phyloP scores from a whole-genome alignment of 2,888 invertebrate genomes.

The Brassicogethes aeneus region DNA sequence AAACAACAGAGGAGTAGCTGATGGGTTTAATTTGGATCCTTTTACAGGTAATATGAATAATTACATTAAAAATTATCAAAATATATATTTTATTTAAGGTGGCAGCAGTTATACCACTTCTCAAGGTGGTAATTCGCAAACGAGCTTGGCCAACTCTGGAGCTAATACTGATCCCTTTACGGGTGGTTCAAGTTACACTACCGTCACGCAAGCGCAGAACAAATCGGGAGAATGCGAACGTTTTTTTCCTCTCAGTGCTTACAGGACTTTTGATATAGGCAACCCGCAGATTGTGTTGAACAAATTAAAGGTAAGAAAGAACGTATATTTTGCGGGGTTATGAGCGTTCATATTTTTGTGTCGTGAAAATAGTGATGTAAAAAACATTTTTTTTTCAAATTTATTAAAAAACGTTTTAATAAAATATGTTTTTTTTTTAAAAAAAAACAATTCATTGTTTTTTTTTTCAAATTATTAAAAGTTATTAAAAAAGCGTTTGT shows the following conservation, averaged over 20 bases:
- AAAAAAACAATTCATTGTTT: too few relatives aligned
- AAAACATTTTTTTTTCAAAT: too few relatives aligned
- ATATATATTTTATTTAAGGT: slow-evolving; percentile 20
- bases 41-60: slow-evolving; percentile 45
- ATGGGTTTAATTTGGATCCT: slow-evolving; percentile 45
- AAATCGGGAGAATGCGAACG: slow-evolving; percentile 38
- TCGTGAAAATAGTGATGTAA: too few relatives aligned
- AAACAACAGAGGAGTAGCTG: slow-evolving; percentile 18
- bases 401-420: too few relatives aligned
- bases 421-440: too few relatives aligned
- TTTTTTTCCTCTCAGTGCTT: slow-evolving; percentile 40
- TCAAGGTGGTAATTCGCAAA: slow-evolving; percentile 15
- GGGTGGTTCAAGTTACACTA: slow-evolving; percentile 32
- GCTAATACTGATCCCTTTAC: slow-evolving; percentile 58
- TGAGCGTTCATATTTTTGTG: too few relatives aligned
- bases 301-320: too few relatives aligned
- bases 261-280: slow-evolving; percentile 68
- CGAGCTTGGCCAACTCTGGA: slow-evolving; percentile 24
- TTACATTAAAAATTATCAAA: slow-evolving; percentile 1
- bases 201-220: slow-evolving; percentile 30
- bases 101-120: slow-evolving; percentile 36
- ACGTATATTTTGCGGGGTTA: too few relatives aligned
- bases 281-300: slow-evolving; percentile 65
- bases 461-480: too few relatives aligned
- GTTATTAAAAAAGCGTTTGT: too few relatives aligned